Conservation (phyloP, 2,797 vertebrate genomes). For the Echeneis naucrates region DNA sequence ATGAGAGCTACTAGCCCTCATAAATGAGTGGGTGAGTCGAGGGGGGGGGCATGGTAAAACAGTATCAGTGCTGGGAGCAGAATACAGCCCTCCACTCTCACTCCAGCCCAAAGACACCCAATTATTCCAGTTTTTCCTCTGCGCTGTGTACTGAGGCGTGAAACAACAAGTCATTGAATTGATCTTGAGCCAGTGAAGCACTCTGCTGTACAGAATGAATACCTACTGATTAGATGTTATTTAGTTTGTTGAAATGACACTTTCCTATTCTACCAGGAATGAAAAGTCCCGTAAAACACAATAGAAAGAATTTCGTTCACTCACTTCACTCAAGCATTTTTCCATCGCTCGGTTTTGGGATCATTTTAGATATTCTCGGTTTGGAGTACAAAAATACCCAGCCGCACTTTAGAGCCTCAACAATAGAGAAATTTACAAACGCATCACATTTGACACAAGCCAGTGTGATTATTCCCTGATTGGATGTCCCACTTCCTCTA, state of each 20-base stretch:
- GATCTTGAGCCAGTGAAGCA: conserved; percentile 37
- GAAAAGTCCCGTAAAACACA: conserved; percentile 31
- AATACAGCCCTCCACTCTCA: conserved; percentile 56
- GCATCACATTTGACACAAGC: not conserved
- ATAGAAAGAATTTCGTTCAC: not conserved
- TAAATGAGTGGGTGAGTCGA: conserved; percentile 28
- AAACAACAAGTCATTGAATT: conserved; percentile 43
- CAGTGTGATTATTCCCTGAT: not conserved
- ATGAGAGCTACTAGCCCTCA: conserved; percentile 47
- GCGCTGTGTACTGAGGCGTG: conserved; percentile 31
- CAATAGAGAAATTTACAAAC: no score
- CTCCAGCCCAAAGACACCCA: conserved; percentile 45
- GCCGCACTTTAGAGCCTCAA: no score
- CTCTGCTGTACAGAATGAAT: conserved; percentile 55
- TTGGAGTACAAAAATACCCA: not conserved
- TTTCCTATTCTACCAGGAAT: conserved; percentile 27
- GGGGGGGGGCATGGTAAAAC: conserved; percentile 22
- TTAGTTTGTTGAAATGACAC: conserved; percentile 45
- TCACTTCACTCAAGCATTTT: conserved; percentile 32
- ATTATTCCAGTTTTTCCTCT: conserved; percentile 38
- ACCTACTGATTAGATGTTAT: conserved; percentile 58
- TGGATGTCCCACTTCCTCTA: not conserved
- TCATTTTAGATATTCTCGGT: conserved; percentile 34
- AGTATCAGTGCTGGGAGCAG: conserved; percentile 42
- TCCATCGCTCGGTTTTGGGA: not conserved